phyloP scores from a whole-genome alignment of 2,888 invertebrate species.

The Tenodera sinensis region DNA sequence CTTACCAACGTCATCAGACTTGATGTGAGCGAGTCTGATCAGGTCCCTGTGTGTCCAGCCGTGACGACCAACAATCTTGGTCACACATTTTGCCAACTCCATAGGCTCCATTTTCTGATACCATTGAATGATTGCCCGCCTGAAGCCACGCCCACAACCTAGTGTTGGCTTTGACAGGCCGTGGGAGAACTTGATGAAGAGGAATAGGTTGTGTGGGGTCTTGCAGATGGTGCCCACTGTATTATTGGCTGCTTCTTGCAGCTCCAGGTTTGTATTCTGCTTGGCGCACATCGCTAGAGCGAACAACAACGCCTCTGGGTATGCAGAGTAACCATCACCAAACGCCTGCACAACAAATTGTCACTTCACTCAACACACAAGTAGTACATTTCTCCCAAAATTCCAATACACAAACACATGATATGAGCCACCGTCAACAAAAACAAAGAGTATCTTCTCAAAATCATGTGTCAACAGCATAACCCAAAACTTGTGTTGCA shows the following conservation, averaged over 20 bases:
- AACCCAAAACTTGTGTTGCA: no score
- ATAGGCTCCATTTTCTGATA: conserved; percentile 58
- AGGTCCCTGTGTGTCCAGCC: conserved; percentile 72
- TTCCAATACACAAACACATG: no score
- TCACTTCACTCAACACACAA: no score
- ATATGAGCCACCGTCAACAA: no score
- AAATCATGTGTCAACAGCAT: no score
- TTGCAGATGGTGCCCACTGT: conserved; percentile 54
- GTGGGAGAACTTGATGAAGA: conserved; percentile 58
- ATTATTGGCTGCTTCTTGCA: conserved; percentile 54
- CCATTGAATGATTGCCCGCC: conserved; percentile 61
- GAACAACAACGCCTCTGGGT: conserved; percentile 59
- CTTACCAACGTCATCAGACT: conserved; percentile 50
- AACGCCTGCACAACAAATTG: conserved; percentile 45
- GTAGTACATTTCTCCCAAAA: no score
- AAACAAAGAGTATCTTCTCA: no score
- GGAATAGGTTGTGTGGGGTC: conserved; percentile 60
- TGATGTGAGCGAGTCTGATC: conserved; percentile 60
- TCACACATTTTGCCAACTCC: conserved; percentile 60
- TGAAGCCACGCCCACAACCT: conserved; percentile 62
- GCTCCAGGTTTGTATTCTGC: conserved; percentile 42
- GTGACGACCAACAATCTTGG: conserved; percentile 58
- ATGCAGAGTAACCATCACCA: conserved; percentile 50
- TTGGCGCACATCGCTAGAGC: conserved; percentile 59
- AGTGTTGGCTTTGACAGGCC: conserved; percentile 41